Base-by-base conservation (phyloP, 2,113 vertebrate genomes). In the Colinus virginianus region DNA sequence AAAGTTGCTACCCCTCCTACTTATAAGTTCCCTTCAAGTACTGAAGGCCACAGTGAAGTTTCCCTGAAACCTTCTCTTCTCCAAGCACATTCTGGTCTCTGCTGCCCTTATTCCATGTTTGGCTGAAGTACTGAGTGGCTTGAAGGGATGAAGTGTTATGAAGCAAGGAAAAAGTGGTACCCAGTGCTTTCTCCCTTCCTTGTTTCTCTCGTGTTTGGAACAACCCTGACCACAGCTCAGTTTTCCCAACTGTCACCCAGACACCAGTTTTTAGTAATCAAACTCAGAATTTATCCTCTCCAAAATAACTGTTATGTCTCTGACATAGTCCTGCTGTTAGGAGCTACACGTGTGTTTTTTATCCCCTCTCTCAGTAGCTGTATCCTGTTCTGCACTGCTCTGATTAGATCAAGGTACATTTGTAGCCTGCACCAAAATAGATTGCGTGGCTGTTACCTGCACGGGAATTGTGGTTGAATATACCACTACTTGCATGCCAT, bases 331-430 rank as follows among this genome's bases (percentile, higher is more conserved):
- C 56, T 78, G 18, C 0, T 2, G 15, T 30, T 64, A 59, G 63
- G n/a, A 28, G 15, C 61, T 49, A 7, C 40, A 22, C 1, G 2
- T 55, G 43, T 30, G 61, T 61, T 82, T 49, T 46, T 45, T 40
- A 3, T 36, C 2, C 56, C 64, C 17, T 59, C 1, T 0, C 26
- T 78, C 3, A 0, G 36, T n/a, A 13, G 9, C 15, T 62, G 42
- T 38, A n/a, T 71, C 34, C 66, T 34, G 3, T 34, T 78, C 78
- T 88, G 48, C 21, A 32, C 42, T 62, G 40, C 38, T 64, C 56
- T 66, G 23, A 5, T 59, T 28, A 55, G 49, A 59, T 81, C n/a
- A 25, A 25, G 68, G 75, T 84, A 20, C 36, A 8, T 5, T 25
- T 28, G 26, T 16, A 66, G 36, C 40, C 70, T n/a, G 66, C 55